phyloP scores from a whole-genome alignment of 2,888 invertebrate genomes.

The Drosophila mulleri region DNA sequence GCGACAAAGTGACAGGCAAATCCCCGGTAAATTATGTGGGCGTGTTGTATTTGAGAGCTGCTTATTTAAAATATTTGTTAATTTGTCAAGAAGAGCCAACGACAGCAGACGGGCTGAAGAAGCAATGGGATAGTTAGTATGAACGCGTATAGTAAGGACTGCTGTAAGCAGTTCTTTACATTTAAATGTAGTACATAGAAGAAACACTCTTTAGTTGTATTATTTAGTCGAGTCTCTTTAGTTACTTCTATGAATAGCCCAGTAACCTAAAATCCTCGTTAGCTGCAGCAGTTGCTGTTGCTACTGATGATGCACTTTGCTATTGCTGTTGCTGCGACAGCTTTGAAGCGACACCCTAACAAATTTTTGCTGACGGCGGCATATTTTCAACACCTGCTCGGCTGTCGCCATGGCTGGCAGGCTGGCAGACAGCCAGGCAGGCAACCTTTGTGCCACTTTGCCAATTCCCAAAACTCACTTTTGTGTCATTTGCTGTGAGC shows the following conservation, averaged over 20 bases:
- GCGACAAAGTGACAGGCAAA: constrained; percentile 45
- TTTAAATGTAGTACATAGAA: background rate
- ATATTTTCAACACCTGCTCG: constrained; percentile 78
- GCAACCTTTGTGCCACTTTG: constrained; percentile 80
- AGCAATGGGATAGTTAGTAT: background rate
- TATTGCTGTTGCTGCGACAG: constrained; percentile 20
- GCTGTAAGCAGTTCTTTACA: background rate
- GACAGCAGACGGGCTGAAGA: constrained; percentile 1
- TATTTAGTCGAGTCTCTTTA: background rate
- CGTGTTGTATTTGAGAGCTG: constrained; percentile 35
- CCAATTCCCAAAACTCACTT: constrained; percentile 80
- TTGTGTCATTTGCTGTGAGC: constrained; percentile 64
- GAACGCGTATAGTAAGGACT: background rate
- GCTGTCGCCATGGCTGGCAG: constrained; percentile 57
- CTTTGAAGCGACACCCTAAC: constrained; percentile 52
- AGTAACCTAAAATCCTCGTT: constrained; percentile 72
- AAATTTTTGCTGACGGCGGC: constrained; percentile 68
- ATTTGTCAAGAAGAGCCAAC: constrained; percentile 27
- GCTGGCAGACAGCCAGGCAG: constrained; percentile 52
- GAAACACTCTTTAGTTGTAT: background rate
- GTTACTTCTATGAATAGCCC: constrained; percentile 31
- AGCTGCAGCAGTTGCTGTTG: constrained; percentile 16
- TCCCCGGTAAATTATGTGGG: constrained; percentile 40
- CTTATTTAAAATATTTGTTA: constrained; percentile 39
- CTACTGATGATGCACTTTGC: constrained; percentile 32